Evolutionary conservation across 2,113 vertebrate genomes (phyloP), one percentile per base, ranked within the genome.

Genomic region (Cariama cristata): DNA sequence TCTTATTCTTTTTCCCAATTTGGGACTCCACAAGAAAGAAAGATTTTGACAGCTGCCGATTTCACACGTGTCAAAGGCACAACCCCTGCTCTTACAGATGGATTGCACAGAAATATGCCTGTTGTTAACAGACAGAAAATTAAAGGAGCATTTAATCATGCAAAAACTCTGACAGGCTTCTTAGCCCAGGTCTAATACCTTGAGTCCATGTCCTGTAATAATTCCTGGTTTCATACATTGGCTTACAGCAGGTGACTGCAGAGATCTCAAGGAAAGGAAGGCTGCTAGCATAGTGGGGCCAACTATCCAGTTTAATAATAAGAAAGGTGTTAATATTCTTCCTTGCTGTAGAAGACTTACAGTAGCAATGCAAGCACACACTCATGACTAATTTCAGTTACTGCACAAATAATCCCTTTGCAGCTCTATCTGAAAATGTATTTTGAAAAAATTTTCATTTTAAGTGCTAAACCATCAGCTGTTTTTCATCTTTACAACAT

Each of bases 31-130:
- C 47, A 58, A 63, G 72, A 83, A 96, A 84, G 63, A 82, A 77
- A 67, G 53, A 87, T 87, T 89, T 85, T 87, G 64, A 75, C 80
- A 91, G 93, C 55, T 94, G 83, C 69, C 67, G 59, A 69, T 91
- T 95, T 92, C 72, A 63, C 67, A 63, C 2, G 0, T 92, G 56
- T 81, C 76, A 67, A 77, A 96, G 74, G 16, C 52, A 90, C 28
- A 79, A 64, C 22, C 24, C 35, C 20, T 49, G 30, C 62, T 56
- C 50, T 89, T 91, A 56, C 23, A 75, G 52, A 74, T 26, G 58
- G 75, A 42, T 90, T 86, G 72, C n/a, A 86, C 24, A 69, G 75
- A 83, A 88, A 79, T 21, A 58, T 0, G 2, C 26, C 40, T 40
- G 24, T 60, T 82, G 71, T 93, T 92, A 62, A 86, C 79, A 72